Conservation (phyloP, 64 coral and sea anemone species). For the Actinia equina region DNA sequence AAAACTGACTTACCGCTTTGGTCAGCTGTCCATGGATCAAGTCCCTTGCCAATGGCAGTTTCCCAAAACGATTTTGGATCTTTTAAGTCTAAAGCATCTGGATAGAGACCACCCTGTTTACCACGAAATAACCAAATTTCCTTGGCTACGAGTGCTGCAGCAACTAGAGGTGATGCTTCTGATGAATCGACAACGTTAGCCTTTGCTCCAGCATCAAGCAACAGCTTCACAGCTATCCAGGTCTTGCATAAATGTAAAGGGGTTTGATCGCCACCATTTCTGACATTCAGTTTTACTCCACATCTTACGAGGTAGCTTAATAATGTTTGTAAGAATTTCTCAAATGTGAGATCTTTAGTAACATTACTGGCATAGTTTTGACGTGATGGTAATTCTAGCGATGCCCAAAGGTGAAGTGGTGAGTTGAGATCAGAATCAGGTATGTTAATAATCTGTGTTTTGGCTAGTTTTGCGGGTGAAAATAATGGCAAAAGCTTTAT, state of each 20-base stretch:
- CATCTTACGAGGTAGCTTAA: not conserved
- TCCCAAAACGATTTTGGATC: not conserved
- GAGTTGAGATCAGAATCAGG: not conserved
- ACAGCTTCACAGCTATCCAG: conserved; percentile 8
- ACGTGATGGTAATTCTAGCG: not conserved
- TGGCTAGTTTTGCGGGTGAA: not conserved
- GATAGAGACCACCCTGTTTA: not conserved
- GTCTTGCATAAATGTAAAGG: not conserved
- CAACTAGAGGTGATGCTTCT: not conserved
- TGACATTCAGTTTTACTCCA: not conserved
- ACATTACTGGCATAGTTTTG: not conserved
- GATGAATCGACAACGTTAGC: not conserved
- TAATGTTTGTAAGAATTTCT: not conserved
- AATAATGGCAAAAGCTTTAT: not conserved
- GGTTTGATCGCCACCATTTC: not conserved
- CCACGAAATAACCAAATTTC: too few species aligned
- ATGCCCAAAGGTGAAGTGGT: not conserved
- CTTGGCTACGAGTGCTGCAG: not conserved
- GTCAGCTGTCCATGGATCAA: not conserved
- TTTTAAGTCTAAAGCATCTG: not conserved
- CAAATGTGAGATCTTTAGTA: not conserved
- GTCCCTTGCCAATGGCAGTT: not conserved
- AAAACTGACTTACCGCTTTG: not conserved
- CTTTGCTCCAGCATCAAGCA: not conserved
- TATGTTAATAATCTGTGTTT: not conserved